Conservation (phyloP, 2,888 invertebrate genomes). For the Hydrotaea diabolus region DNA sequence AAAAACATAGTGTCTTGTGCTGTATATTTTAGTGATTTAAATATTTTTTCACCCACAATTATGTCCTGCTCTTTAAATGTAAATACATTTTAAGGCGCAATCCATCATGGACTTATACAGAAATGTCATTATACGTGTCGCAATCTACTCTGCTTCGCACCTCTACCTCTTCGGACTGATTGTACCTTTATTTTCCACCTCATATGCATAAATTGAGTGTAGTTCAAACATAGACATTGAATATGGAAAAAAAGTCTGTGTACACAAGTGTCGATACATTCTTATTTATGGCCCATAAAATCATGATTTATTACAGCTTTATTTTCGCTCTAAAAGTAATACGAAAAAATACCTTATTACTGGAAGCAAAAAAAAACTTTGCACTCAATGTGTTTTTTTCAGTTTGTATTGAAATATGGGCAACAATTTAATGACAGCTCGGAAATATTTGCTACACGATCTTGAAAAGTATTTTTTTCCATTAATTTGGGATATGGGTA, state of each 20-base stretch:
- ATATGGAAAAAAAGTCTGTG: neutral
- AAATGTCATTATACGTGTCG: neutral
- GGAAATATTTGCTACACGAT: too few relatives aligned
- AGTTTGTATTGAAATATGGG: too few relatives aligned
- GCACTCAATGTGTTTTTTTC: too few relatives aligned
- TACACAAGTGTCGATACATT: slow-evolving; percentile 23
- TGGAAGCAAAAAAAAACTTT: too few relatives aligned
- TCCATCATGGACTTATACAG: slow-evolving; percentile 26
- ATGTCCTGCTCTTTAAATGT: neutral
- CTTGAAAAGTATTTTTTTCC: too few relatives aligned
- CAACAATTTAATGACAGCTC: too few relatives aligned
- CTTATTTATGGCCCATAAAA: slow-evolving; percentile 63
- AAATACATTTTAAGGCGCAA: neutral
- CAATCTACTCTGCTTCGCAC: neutral
- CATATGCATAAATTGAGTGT: slow-evolving; percentile 3
- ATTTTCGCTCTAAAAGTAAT: too few relatives aligned
- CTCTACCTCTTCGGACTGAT: neutral
- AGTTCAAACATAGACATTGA: slow-evolving; percentile 12
- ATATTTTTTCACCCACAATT: too few relatives aligned
- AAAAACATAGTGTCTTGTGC: too few relatives aligned
- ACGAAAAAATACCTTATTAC: too few relatives aligned
- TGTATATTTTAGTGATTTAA: too few relatives aligned
- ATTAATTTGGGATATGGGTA: too few relatives aligned
- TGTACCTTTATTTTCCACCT: neutral
- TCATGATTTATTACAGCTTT: slow-evolving; percentile 54